A percentile compares a stretch with the other conserved stretches of the same genome.
These are phyloP conservation scores for Flexamia atlantica DNA, from an alignment of 2,888 invertebrate genomes.

Conservation along the genomic window DNA sequence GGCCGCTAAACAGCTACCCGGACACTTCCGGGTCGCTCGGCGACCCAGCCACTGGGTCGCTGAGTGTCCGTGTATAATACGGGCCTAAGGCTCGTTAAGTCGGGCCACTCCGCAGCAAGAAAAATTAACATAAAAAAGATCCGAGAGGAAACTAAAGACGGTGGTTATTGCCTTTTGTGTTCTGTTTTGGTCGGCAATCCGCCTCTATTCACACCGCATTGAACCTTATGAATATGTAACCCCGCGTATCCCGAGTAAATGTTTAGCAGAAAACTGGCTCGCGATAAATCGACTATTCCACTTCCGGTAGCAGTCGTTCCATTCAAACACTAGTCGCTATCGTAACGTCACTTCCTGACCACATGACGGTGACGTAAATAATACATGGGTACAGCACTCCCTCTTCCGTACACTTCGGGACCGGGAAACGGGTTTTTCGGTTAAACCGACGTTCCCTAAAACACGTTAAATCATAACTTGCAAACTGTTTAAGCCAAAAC, in stretches of 20 bases:
- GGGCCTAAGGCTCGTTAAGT: too few relatives aligned
- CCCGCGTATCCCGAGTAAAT: neutral
- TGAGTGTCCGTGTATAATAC: too few relatives aligned
- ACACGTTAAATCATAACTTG: too few relatives aligned
- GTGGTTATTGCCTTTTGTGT: neutral
- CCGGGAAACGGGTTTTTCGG: too few relatives aligned
- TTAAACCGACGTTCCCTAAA: too few relatives aligned
- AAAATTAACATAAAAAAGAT: neutral
- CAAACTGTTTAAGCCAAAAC: too few relatives aligned
- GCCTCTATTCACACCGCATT: neutral
- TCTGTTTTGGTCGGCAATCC: constrained; percentile 3
- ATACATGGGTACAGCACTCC: too few relatives aligned
- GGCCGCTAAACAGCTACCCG: too few relatives aligned
- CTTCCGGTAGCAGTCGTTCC: neutral
- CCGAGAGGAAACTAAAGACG: neutral
- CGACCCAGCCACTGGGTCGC: too few relatives aligned
- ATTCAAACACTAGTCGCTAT: neutral
- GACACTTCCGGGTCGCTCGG: too few relatives aligned
- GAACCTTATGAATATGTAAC: constrained; percentile 4
- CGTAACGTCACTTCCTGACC: neutral
- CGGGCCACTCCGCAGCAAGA: too few relatives aligned
- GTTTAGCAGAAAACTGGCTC: neutral
- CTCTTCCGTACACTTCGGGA: too few relatives aligned
- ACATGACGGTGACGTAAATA: neutral
- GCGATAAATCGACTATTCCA: neutral